Evolutionary conservation across 2,888 invertebrate species (phyloP).

Genomic region (Zeuzera pyrina): DNA sequence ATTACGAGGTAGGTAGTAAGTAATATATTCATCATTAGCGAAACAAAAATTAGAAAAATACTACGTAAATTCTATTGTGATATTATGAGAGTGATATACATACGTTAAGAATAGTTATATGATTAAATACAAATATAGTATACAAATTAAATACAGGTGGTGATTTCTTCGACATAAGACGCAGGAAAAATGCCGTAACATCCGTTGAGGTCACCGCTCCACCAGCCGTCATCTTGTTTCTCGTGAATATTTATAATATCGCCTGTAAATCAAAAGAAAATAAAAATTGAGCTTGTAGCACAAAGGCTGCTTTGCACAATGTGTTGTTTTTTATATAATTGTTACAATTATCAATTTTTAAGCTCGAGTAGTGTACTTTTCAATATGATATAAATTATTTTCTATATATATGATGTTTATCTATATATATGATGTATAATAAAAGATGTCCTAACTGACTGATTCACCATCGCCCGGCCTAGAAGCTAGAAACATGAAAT

Average conservation of each 20-base stretch:
- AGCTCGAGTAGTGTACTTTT: too few relatives aligned
- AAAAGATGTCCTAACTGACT: too few relatives aligned
- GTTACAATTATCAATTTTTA: too few relatives aligned
- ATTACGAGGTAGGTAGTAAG: too few relatives aligned
- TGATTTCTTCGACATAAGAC: constrained; percentile 91
- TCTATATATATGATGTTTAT: too few relatives aligned
- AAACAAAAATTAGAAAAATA: neutral
- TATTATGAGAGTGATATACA: constrained; percentile 3
- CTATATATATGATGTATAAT: too few relatives aligned
- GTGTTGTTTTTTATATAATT: too few relatives aligned
- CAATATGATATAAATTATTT: too few relatives aligned
- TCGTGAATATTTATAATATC: constrained; percentile 91
- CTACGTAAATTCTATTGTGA: neutral
- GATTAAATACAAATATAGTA: neutral
- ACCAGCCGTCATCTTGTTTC: constrained; percentile 96
- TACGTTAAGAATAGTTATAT: constrained; percentile 4
- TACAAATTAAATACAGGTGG: constrained; percentile 52
- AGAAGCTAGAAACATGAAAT: too few relatives aligned
- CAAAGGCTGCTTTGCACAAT: too few relatives aligned
- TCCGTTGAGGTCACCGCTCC: constrained; percentile 91
- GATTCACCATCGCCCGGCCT: too few relatives aligned
- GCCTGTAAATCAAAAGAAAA: constrained; percentile 70
- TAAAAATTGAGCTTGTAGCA: neutral
- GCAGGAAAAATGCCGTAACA: constrained; percentile 94
- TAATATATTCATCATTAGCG: too few relatives aligned